These are phyloP conservation scores for Linnaemya vulpina DNA, from an alignment of 2,888 invertebrate genomes.

Conservation along the genomic window DNA sequence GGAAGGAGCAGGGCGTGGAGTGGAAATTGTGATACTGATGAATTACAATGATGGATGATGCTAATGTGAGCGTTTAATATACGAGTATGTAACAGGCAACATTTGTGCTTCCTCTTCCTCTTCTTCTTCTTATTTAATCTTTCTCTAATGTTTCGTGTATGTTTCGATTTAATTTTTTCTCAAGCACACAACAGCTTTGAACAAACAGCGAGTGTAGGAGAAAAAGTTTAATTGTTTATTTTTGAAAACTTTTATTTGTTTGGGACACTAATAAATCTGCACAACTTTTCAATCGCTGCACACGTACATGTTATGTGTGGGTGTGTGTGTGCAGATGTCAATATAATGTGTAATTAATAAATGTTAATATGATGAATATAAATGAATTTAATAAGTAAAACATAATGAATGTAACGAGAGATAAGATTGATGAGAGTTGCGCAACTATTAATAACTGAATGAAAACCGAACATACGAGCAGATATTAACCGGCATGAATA, in stretches of 20 bases:
- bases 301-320: slow-evolving; percentile 7
- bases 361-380: slow-evolving; percentile 44
- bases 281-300: neutral
- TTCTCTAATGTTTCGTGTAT: slow-evolving; percentile 35
- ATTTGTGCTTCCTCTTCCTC: slow-evolving; percentile 50
- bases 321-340: slow-evolving; percentile 51
- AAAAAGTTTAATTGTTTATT: slow-evolving; percentile 65
- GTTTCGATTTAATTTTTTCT: neutral
- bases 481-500: slow-evolving; percentile 7
- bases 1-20: neutral
- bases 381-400: slow-evolving; percentile 29
- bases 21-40: slow-evolving; percentile 57
- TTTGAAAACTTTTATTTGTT: slow-evolving; percentile 57
- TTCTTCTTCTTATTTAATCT: slow-evolving; percentile 15
- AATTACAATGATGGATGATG: slow-evolving; percentile 71
- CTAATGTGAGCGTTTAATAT: slow-evolving; percentile 62
- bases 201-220: neutral
- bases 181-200: neutral
- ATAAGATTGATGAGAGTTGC: slow-evolving; percentile 61
- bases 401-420: slow-evolving; percentile 3
- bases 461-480: neutral
- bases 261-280: neutral
- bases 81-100: slow-evolving; percentile 42
- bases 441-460: neutral
- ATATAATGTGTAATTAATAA: slow-evolving; percentile 63